phyloP scores from a whole-genome alignment of 53 echinoderm and acorn worm species.

The Temnopleurus reevesii region DNA sequence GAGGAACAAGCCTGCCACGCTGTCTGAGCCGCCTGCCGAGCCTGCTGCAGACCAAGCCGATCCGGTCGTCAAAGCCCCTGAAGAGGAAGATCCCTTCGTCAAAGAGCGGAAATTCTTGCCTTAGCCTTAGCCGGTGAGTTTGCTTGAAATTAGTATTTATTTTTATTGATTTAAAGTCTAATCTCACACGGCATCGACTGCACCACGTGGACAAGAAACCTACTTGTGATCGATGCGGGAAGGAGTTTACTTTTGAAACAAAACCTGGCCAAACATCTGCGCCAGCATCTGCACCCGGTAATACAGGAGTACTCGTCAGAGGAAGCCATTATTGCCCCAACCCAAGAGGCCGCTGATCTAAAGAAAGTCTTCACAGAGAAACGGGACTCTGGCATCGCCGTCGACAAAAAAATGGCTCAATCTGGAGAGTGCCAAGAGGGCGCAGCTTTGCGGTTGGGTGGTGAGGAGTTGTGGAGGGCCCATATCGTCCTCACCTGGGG shows the following conservation, averaged over 20 bases:
- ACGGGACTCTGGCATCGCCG: neutral
- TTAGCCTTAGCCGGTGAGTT: too few species aligned
- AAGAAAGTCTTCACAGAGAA: neutral
- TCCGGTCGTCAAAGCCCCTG: too few species aligned
- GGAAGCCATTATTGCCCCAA: neutral
- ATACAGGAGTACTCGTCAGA: neutral
- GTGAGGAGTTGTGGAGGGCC: neutral
- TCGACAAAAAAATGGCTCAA: neutral
- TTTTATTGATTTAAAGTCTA: too few species aligned
- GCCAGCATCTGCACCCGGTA: constrained; percentile 24
- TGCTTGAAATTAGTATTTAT: too few species aligned
- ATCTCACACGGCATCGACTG: constrained; percentile 13
- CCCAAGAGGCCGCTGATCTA: neutral
- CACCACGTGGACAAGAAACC: neutral
- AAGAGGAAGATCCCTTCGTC: too few species aligned
- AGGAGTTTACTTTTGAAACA: constrained; percentile 25
- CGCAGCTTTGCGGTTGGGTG: neutral
- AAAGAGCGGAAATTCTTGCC: too few species aligned
- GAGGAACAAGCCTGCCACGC: constrained; percentile 68
- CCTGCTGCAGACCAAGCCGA: constrained; percentile 55
- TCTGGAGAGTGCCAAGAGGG: constrained; percentile 36
- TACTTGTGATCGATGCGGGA: neutral
- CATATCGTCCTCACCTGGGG: neutral
- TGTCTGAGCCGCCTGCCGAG: constrained; percentile 46
- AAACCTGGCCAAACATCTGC: neutral